Evolutionary conservation across 1,140 invertebrate species (phyloP).

Genomic region (Apis laboriosa): DNA sequence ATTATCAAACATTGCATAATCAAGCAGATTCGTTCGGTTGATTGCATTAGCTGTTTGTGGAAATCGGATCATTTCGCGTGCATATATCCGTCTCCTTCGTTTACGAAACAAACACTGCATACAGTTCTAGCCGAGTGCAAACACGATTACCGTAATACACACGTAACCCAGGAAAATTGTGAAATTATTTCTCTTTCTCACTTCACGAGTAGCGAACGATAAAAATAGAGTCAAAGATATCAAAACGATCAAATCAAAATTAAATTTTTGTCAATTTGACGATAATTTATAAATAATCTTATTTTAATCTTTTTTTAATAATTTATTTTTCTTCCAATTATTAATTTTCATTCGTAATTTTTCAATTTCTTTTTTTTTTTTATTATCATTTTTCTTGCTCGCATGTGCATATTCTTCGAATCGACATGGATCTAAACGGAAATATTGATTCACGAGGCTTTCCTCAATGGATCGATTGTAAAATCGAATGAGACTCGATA

Average conservation of each 20-base stretch:
- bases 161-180: conserved; percentile 25
- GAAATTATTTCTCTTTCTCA: conserved; percentile 25
- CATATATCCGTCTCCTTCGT: background rate
- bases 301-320: no score
- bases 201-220: background rate
- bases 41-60: conserved; percentile 20
- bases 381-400: background rate
- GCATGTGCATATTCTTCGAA: background rate
- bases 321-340: no score
- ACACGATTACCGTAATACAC: conserved; percentile 11
- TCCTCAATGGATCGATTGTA: background rate
- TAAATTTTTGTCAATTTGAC: no score
- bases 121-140: background rate
- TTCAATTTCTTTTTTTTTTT: background rate
- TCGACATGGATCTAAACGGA: background rate
- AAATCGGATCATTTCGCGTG: conserved; percentile 23
- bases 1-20: conserved; percentile 40
- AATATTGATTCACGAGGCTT: background rate
- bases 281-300: no score
- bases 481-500: background rate
- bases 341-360: no score
- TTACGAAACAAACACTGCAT: background rate
- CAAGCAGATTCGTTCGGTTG: conserved; percentile 12
- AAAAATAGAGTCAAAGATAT: conserved; percentile 6
- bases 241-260: background rate